Evolutionary conservation across 2,113 vertebrate genomes (phyloP).

Genomic region (Notothenia coriiceps): DNA sequence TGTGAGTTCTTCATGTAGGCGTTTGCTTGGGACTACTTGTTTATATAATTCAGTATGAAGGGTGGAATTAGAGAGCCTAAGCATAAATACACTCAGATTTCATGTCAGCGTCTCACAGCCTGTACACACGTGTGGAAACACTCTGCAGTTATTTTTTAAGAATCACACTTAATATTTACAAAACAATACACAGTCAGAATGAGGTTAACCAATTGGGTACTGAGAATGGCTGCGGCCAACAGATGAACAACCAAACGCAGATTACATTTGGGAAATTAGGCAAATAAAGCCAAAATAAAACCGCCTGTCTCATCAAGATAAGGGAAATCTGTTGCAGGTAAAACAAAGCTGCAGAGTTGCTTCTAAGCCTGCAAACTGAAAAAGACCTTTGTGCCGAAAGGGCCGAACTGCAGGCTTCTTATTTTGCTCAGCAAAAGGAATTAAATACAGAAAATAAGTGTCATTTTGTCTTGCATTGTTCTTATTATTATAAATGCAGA

Average conservation of each 20-base stretch:
- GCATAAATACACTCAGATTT: conserved; percentile 35
- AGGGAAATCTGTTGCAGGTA: conserved; percentile 25
- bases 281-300: conserved; percentile 20
- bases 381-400: conserved; percentile 1
- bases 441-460: conserved; percentile 5
- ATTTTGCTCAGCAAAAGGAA: conserved; percentile 2
- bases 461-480: not conserved
- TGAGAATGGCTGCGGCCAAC: conserved; percentile 15
- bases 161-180: conserved; percentile 47
- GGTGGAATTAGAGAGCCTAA: conserved; percentile 30
- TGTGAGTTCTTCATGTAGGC: not conserved
- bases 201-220: conserved; percentile 4
- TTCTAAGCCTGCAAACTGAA: conserved; percentile 11
- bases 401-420: not conserved
- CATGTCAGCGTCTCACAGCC: conserved; percentile 13
- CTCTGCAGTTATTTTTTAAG: not conserved
- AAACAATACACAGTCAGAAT: conserved; percentile 4
- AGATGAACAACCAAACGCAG: conserved; percentile 32
- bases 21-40: conserved; percentile 28
- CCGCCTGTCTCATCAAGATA: conserved; percentile 26
- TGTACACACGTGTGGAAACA: conserved; percentile 11
- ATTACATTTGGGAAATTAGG: conserved; percentile 37
- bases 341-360: conserved; percentile 13
- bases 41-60: conserved; percentile 38
- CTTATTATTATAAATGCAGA: not conserved